Base-by-base conservation (phyloP, 2,797 vertebrate species). In the Epinephelus malabaricus region DNA sequence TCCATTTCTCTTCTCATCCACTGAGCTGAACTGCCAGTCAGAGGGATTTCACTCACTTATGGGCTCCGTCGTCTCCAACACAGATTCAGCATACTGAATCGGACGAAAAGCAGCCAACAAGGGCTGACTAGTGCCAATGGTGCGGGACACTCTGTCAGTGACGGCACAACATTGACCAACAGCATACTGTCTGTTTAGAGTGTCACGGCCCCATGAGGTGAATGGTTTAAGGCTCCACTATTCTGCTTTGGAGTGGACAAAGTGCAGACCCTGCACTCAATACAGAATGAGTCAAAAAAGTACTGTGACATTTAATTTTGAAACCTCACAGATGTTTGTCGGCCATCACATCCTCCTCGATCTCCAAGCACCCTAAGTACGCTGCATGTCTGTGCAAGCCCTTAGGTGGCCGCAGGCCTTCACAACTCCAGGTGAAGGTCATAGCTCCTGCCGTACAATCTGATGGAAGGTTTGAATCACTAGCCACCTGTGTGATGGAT, bases 381-480 rank as follows among this genome's bases (percentile, higher is more conserved):
- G 51, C 9, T 58, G 45, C 34, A 50, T 62, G 49, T 40, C 67
- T 38, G 61, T 11, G 18, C 10, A 59, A 46, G 25, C 21, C n/a
- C 7, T 46, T 18, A 12, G 21, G 40, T 43, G 43, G 17, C 27
- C 53, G 23, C 12, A 60, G 78, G 40, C 25, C 40, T 27, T 40
- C 23, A 10, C 43, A 54, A 15, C 43, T 55, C 45, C 2, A 17
- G 15, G 25, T 65, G 15, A 43, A 66, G 49, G 27, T 49, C 21
- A 53, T n/a, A 0, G 4, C 51, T 3, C 19, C 30, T 30, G 19
- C 34, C 63, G 56, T 63, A 25, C 25, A 34, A 19, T 47, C 54
- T 21, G 50, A 45, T 51, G 17, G 34, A 69, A 56, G 65, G 67
- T 43, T 50, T 67, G 27, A 21, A 46, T 67, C 56, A 21, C 10